Conservation (phyloP, 2,113 vertebrate genomes). For the Xenopus borealis region DNA sequence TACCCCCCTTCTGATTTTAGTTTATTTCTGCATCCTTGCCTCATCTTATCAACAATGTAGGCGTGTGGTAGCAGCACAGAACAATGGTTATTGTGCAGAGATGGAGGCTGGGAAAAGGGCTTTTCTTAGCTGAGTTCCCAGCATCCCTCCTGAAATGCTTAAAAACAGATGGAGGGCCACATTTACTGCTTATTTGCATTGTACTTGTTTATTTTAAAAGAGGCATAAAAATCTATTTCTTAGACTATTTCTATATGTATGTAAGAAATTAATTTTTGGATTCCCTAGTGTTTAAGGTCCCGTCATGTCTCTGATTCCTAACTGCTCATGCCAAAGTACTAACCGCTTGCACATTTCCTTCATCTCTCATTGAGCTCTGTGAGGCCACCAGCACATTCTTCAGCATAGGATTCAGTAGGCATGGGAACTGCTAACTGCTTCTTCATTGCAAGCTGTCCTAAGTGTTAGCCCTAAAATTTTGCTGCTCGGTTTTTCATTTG, state of each 20-base stretch:
- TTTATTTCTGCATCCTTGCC: neutral
- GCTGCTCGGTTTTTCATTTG: constrained; percentile 39
- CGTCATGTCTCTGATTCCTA: constrained; percentile 69
- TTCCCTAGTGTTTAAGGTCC: constrained; percentile 67
- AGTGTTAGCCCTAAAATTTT: constrained; percentile 56
- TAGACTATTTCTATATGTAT: neutral
- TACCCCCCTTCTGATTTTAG: neutral
- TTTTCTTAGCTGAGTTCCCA: too few species aligned
- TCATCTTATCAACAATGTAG: neutral
- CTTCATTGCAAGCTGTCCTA: constrained; percentile 62
- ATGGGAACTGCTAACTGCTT: constrained; percentile 75
- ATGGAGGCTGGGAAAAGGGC: too few species aligned
- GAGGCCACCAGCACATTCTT: constrained; percentile 73
- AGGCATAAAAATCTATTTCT: neutral
- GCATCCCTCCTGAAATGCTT: neutral
- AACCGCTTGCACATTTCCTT: constrained; percentile 69
- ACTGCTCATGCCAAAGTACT: constrained; percentile 65
- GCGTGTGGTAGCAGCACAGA: too few species aligned
- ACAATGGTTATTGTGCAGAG: too few species aligned
- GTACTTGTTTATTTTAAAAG: too few species aligned
- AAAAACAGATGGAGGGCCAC: neutral
- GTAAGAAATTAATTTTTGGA: too few species aligned
- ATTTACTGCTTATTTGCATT: too few species aligned
- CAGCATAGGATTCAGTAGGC: constrained; percentile 69
- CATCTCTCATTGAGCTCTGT: constrained; percentile 73